Evolutionary conservation across 2,888 invertebrate genomes (phyloP).

Genomic region (Apamea anceps): DNA sequence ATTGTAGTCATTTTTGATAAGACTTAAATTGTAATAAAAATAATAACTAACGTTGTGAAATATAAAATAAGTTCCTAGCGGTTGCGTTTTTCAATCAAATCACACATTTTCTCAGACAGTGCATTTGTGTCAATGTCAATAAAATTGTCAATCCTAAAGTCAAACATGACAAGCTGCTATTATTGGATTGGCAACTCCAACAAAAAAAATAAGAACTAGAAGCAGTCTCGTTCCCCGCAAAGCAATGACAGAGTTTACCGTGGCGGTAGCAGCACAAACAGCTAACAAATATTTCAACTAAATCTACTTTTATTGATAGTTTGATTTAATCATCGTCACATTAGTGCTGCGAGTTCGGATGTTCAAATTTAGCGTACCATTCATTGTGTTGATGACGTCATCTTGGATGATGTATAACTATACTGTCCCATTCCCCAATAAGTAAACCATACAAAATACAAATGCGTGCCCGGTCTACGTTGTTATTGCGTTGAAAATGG

Average conservation of each 20-base stretch:
- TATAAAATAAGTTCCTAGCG: neutral
- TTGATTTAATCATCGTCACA: neutral
- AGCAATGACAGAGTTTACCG: neutral
- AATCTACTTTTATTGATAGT: neutral
- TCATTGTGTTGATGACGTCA: neutral
- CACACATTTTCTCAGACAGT: neutral
- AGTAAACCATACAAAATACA: neutral
- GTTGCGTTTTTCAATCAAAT: neutral
- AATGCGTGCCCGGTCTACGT: neutral
- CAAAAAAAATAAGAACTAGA: neutral
- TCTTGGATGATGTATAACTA: too few relatives aligned
- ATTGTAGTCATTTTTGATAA: constrained; percentile 94
- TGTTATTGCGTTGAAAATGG: too few relatives aligned
- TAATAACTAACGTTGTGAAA: neutral
- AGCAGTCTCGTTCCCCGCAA: neutral
- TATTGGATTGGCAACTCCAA: neutral
- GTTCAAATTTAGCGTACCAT: neutral
- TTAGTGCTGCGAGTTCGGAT: neutral
- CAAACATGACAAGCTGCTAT: neutral
- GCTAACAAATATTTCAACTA: neutral
- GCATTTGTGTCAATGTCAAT: too few relatives aligned
- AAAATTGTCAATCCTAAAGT: neutral
- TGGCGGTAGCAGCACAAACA: neutral
- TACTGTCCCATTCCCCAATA: too few relatives aligned
- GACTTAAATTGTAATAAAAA: neutral